A percentile compares a stretch with the other conserved stretches of the same genome.
Conservation (phyloP, 2,888 invertebrate genomes). For the Polyommatus icarus region DNA sequence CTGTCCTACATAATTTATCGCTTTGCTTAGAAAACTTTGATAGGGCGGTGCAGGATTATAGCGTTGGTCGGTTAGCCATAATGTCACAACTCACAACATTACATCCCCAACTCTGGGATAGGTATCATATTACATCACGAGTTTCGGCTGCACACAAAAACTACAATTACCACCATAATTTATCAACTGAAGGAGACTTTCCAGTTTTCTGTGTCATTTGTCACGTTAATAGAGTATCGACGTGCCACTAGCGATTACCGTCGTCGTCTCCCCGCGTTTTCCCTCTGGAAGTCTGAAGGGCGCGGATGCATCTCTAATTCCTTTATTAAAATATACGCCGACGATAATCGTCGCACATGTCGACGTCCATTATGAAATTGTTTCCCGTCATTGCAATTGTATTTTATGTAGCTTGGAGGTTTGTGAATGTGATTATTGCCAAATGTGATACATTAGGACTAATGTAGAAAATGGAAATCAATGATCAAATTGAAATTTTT, state of each 20-base stretch:
- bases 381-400: not conserved
- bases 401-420: not conserved
- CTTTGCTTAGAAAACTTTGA: too few species aligned
- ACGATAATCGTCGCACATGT: conserved; percentile 13
- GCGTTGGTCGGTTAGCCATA: too few species aligned
- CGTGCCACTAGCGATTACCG: not conserved
- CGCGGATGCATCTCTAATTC: conserved; percentile 16
- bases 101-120: too few species aligned
- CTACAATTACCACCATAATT: not conserved
- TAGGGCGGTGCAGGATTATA: too few species aligned
- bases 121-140: not conserved
- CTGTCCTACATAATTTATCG: too few species aligned
- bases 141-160: conserved; percentile 6
- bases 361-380: not conserved
- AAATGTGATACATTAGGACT: not conserved
- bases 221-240: conserved; percentile 22
- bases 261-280: not conserved
- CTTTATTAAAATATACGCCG: conserved; percentile 15
- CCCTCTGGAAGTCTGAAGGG: not conserved
- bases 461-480: too few species aligned
- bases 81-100: too few species aligned
- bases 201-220: conserved; percentile 19
- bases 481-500: too few species aligned
- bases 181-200: not conserved
- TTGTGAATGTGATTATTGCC: not conserved